Conservation (phyloP, 2,888 invertebrate genomes). For the Agonopterix arenella region DNA sequence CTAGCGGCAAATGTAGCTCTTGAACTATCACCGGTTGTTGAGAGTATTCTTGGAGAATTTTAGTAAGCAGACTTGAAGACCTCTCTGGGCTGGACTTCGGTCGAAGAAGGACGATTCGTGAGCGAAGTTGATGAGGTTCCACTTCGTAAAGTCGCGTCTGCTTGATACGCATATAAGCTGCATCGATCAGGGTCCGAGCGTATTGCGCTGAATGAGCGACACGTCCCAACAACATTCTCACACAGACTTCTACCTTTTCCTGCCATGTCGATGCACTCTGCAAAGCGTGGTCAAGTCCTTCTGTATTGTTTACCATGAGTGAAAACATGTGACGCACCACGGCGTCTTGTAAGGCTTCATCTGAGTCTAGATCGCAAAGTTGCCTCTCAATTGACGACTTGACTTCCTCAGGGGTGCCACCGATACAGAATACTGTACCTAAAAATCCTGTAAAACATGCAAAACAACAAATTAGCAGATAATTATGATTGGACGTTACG, state of each 20-base stretch:
- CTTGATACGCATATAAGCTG: conserved; percentile 26
- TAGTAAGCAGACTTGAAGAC: neutral
- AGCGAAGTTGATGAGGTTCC: conserved; percentile 20
- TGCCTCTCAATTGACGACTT: conserved; percentile 23
- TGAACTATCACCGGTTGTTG: conserved; percentile 22
- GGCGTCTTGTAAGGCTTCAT: conserved; percentile 33
- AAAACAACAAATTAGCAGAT: no score
- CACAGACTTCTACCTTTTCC: conserved; percentile 27
- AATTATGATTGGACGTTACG: no score
- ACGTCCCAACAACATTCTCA: conserved; percentile 30
- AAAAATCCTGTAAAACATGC: conserved; percentile 29
- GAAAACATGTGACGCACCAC: conserved; percentile 37
- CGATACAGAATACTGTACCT: conserved; percentile 47
- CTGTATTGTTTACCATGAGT: conserved; percentile 24
- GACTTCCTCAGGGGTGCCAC: conserved; percentile 36
- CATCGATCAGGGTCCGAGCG: conserved; percentile 29
- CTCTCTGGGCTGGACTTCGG: neutral
- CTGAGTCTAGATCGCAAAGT: conserved; percentile 21
- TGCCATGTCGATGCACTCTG: conserved; percentile 19
- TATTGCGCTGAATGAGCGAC: conserved; percentile 45
- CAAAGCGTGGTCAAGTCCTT: conserved; percentile 14
- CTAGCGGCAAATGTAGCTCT: conserved; percentile 28
- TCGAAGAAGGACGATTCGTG: conserved; percentile 28
- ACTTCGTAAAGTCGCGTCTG: conserved; percentile 17
- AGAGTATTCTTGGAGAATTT: conserved; percentile 20